Conservation (phyloP, 2,888 invertebrate species). For the Drosophila helvetica region DNA sequence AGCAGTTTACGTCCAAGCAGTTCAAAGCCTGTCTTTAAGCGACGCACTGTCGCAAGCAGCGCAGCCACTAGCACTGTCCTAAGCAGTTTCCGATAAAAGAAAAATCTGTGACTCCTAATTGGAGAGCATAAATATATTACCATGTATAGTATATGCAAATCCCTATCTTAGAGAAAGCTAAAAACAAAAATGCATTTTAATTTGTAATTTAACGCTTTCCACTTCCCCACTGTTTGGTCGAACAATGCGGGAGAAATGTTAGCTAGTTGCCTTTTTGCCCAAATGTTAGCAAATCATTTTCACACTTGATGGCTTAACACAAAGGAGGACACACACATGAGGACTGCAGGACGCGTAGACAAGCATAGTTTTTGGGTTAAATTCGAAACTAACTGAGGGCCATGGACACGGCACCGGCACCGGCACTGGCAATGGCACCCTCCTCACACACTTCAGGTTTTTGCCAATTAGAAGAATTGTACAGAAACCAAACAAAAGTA, state of each 20-base stretch:
- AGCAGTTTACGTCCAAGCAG: neutral
- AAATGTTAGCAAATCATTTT: slow-evolving; percentile 59
- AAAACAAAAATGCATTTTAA: neutral
- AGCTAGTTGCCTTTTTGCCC: slow-evolving; percentile 2
- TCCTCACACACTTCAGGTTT: slow-evolving; percentile 48
- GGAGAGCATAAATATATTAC: neutral
- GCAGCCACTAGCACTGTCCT: neutral
- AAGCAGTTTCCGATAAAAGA: too few species aligned
- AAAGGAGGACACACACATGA: slow-evolving; percentile 35
- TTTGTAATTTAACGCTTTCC: neutral
- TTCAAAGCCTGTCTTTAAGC: neutral
- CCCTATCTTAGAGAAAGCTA: neutral
- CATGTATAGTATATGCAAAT: too few species aligned
- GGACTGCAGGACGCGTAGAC: neutral
- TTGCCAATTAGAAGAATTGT: slow-evolving; percentile 72
- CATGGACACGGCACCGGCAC: neutral
- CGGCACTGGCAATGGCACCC: neutral
- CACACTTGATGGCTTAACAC: slow-evolving; percentile 51
- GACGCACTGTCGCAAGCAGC: neutral
- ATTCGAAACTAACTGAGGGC: slow-evolving; percentile 49
- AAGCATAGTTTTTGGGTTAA: slow-evolving; percentile 18
- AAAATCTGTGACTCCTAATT: neutral
- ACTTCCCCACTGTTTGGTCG: neutral
- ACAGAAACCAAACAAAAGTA: slow-evolving; percentile 38
- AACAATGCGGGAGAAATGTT: neutral